Conservation (phyloP, 2,797 vertebrate species). For the Sylvilagus floridanus region DNA sequence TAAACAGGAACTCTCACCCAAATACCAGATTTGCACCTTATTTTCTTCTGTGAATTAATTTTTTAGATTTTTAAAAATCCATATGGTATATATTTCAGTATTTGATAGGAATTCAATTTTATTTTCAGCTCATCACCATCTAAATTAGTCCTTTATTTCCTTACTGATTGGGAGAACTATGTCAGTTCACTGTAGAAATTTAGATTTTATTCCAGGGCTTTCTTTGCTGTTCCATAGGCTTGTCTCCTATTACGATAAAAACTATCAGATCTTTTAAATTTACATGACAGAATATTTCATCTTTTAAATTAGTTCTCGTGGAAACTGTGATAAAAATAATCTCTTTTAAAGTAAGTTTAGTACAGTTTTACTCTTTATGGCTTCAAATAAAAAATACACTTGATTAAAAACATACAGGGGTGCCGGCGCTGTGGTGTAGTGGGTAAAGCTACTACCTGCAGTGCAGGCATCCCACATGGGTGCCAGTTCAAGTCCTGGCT, state of each 20-base stretch:
- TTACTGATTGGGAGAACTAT: background rate
- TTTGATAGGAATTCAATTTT: conserved; percentile 21
- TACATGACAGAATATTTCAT: background rate
- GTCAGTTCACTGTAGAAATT: conserved; percentile 22
- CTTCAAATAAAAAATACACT: background rate
- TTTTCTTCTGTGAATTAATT: background rate
- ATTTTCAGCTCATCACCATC: background rate
- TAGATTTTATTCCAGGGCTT: conserved; percentile 28
- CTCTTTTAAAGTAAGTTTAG: conserved; percentile 40
- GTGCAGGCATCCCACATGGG: too few relatives aligned
- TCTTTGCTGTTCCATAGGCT: background rate
- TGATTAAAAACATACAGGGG: too few relatives aligned
- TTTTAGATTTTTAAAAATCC: background rate
- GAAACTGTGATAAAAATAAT: background rate
- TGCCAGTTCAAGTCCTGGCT: too few relatives aligned
- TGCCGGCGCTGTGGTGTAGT: too few relatives aligned
- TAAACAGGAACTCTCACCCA: background rate
- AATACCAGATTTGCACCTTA: background rate
- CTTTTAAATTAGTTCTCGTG: background rate
- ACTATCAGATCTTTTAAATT: background rate
- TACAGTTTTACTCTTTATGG: background rate
- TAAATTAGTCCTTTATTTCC: background rate
- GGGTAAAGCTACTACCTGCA: too few relatives aligned
- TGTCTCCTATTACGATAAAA: background rate
- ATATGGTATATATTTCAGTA: conserved; percentile 7